Percentiles rank a stretch among this genome's conserved stretches.
phyloP scores from a whole-genome alignment of 2,888 invertebrate species.

The Microctonus brassicae region DNA sequence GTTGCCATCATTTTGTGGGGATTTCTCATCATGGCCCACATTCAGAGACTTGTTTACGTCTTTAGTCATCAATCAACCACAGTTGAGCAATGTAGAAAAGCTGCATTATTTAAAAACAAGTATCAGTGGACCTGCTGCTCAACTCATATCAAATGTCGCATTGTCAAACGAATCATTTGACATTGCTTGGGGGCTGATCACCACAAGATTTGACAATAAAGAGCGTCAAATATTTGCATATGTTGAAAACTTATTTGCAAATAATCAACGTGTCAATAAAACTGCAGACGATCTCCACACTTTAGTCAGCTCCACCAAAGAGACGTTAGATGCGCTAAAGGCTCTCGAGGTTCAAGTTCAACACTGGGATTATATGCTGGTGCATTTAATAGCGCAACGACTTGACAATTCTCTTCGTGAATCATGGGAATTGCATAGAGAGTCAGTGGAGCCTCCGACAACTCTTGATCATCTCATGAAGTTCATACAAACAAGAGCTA shows the following conservation, averaged over 20 bases:
- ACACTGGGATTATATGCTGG: conserved; percentile 8
- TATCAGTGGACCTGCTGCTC: conserved; percentile 1
- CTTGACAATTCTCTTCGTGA: neutral
- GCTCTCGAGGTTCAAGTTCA: conserved; percentile 4
- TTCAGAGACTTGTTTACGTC: conserved; percentile 1
- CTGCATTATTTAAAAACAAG: conserved; percentile 16
- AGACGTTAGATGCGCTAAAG: neutral
- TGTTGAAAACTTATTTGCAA: neutral
- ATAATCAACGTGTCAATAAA: no score
- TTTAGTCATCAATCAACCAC: neutral
- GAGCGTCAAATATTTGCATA: conserved; percentile 7
- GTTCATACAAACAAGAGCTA: no score
- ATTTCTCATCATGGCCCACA: neutral
- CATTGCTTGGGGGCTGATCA: conserved; percentile 12
- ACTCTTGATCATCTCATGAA: no score
- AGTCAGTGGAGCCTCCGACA: no score
- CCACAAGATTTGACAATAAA: conserved; percentile 19
- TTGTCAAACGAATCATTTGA: conserved; percentile 25
- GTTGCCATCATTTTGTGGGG: neutral
- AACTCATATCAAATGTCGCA: neutral
- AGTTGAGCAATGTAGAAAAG: neutral
- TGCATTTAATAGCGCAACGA: neutral
- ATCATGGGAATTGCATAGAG: no score
- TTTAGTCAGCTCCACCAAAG: neutral
- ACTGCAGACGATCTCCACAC: neutral